A percentile compares a stretch with the other conserved stretches of the same genome.
phyloP scores from a whole-genome alignment of 2,888 invertebrate genomes.

The Conomelus anceps region DNA sequence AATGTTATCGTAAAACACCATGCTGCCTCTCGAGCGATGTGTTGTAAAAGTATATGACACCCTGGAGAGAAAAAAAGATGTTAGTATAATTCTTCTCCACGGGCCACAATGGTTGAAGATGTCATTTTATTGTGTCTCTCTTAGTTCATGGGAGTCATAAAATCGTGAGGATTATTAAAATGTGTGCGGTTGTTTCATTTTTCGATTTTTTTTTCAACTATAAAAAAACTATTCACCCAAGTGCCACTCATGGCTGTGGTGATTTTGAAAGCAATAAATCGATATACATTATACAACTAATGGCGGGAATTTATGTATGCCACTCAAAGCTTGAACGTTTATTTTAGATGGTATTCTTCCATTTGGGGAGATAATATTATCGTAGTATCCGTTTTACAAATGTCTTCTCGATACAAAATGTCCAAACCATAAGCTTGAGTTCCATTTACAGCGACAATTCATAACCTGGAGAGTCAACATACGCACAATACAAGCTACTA shows the following conservation, averaged over 20 bases:
- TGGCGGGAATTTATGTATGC: neutral
- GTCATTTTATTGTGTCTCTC: neutral
- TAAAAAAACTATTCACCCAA: neutral
- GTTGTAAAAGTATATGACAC: neutral
- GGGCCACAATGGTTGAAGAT: neutral
- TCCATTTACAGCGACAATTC: neutral
- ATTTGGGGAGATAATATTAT: neutral
- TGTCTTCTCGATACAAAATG: neutral
- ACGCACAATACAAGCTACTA: neutral
- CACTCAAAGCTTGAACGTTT: neutral
- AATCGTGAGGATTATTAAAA: neutral
- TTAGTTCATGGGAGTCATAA: constrained; percentile 5
- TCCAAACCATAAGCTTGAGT: neutral
- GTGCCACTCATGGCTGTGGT: neutral
- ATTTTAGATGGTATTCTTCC: neutral
- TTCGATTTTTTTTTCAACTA: neutral
- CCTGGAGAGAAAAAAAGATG: neutral
- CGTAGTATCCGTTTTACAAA: neutral
- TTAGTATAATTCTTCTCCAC: neutral
- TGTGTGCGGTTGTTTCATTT: neutral
- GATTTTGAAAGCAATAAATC: neutral
- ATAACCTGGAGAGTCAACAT: neutral
- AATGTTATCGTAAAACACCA: neutral
- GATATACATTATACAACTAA: neutral
- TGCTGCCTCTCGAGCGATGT: neutral